These are phyloP conservation scores for Neolamprologus kungweensis DNA, from an alignment of 2,113 vertebrate species.

Conservation along the genomic window DNA sequence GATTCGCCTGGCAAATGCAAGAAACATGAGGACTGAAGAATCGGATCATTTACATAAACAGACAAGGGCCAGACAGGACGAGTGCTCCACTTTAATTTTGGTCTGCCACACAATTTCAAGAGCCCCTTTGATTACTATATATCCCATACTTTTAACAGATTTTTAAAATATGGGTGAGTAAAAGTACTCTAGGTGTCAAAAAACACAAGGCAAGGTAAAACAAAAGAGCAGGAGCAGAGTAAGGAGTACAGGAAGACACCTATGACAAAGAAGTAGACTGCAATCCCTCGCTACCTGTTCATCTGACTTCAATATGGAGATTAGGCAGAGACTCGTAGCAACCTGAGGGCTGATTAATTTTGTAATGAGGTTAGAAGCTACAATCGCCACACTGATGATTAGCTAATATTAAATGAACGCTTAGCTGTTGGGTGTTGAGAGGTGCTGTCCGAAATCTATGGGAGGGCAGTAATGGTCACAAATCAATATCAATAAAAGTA, in stretches of 20 bases:
- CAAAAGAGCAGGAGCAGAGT: neutral
- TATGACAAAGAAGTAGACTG: neutral
- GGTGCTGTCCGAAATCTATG: neutral
- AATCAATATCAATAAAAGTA: conserved; percentile 28
- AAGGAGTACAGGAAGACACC: neutral
- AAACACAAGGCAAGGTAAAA: neutral
- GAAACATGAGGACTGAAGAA: neutral
- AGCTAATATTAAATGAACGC: neutral
- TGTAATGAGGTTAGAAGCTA: conserved; percentile 23
- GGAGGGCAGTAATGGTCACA: neutral
- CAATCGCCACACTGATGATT: conserved; percentile 19
- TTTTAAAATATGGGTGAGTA: neutral
- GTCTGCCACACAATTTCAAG: neutral
- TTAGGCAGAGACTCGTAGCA: neutral
- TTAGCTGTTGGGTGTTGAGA: neutral
- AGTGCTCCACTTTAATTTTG: neutral
- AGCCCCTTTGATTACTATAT: neutral
- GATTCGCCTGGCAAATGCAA: conserved; percentile 35
- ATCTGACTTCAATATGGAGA: neutral
- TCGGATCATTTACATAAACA: conserved; percentile 32
- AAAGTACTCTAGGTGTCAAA: neutral
- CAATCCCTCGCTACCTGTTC: neutral
- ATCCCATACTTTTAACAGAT: neutral
- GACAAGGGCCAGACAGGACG: neutral
- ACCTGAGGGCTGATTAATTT: conserved; percentile 3